Base-by-base conservation (phyloP, 2,888 invertebrate genomes). In the Stenoptilia bipunctidactyla region DNA sequence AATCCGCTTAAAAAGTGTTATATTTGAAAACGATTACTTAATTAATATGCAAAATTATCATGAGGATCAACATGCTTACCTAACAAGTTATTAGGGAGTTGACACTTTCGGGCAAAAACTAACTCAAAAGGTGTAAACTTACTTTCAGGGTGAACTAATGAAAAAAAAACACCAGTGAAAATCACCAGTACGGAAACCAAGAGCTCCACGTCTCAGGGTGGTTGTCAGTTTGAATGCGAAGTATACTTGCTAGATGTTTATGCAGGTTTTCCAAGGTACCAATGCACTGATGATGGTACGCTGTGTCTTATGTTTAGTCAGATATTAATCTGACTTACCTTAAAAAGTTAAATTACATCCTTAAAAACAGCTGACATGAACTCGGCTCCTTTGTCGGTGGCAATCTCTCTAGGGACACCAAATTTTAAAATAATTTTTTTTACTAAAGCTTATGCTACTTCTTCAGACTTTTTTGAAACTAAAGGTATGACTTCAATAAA, bases 341-440 rank as follows among this genome's bases (percentile, higher is more conserved):
- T 25, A 36, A 47, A 34, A 27, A 47, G 34, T 5, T 40, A 43
- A 45, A 47, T 46, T 40, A 49, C 47, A 43, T 46, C 39, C 36
- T 39, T 13, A 25, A 48, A 33, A 10, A 34, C 34, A n/a, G 34
- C 9, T 10, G 45, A 42, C 1, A 42, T 37, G 15, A 48, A 48
- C n/a, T 48, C 43, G 1, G 41, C 35, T 0, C 45, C 44, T 39
- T 38, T 12, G 27, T 47, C 45, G 10, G 48, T 44, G 4, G 41
- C 45, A 9, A 48, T 44, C 12, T 27, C 30, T 14, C 15, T 36
- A 5, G 48, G 48, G 1, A 48, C 34, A n/a, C 43, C 47, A 15
- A 41, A 43, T 20, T 41, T 35, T 15, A 47, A 39, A 27, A 47
- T 39, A 35, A 47, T 45, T 15, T 47, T 47, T 13, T 34, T 27